Evolutionary conservation across 2,888 invertebrate species (phyloP).

Genomic region (Anodontia alba): DNA sequence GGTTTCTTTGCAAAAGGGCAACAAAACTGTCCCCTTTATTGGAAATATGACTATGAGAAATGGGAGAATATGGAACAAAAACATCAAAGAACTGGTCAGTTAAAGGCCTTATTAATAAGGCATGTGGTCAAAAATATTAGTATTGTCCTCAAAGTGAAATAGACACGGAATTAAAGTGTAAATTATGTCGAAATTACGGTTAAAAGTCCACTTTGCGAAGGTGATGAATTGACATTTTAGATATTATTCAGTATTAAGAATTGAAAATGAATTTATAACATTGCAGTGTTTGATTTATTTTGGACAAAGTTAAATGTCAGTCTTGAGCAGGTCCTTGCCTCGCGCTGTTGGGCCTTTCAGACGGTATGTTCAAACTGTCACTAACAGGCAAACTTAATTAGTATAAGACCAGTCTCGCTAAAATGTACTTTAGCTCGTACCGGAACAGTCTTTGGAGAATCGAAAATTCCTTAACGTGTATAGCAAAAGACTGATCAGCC

Average conservation of each 20-base stretch:
- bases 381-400: too few relatives aligned
- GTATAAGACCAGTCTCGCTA: too few relatives aligned
- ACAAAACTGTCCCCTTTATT: constrained; percentile 24
- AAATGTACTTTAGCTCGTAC: too few relatives aligned
- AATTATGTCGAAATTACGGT: constrained; percentile 13
- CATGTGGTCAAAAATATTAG: constrained; percentile 24
- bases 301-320: too few relatives aligned
- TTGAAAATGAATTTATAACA: constrained; percentile 21
- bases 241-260: not conserved
- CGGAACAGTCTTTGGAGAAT: too few relatives aligned
- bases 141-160: constrained; percentile 11
- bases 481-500: too few relatives aligned
- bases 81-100: constrained; percentile 42
- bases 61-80: constrained; percentile 25
- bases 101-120: constrained; percentile 9
- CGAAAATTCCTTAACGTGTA: too few relatives aligned
- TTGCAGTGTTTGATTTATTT: constrained; percentile 19
- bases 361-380: too few relatives aligned
- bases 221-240: constrained; percentile 20
- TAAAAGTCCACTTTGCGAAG: not conserved
- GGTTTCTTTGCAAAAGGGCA: not conserved
- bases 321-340: too few relatives aligned
- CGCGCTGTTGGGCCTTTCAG: too few relatives aligned
- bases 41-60: constrained; percentile 46
- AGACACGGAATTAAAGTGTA: constrained; percentile 17